A percentile compares a stretch with the other conserved stretches of the same genome.
Conservation (phyloP, 1,140 invertebrate species). For the Drosophila oshimai region DNA sequence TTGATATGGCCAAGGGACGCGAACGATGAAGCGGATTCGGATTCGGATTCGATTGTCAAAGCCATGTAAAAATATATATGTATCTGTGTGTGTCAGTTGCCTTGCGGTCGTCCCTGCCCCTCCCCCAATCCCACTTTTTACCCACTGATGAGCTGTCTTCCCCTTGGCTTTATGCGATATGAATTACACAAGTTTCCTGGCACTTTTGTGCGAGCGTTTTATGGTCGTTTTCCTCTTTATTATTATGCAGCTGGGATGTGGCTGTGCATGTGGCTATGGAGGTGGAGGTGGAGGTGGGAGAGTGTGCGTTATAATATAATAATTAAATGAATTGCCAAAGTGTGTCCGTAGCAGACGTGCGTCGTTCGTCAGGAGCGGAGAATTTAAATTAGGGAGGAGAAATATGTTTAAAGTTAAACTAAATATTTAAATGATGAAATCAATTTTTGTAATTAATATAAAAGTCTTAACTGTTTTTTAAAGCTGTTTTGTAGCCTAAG, state of each 20-base stretch:
- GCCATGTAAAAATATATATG: constrained; percentile 51
- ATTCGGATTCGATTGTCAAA: constrained; percentile 74
- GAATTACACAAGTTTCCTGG: constrained; percentile 79
- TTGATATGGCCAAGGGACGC: constrained; percentile 63
- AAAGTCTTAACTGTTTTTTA: no score
- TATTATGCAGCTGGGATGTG: constrained; percentile 52
- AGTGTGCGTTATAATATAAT: constrained; percentile 71
- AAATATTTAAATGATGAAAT: no score
- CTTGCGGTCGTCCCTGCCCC: constrained; percentile 39
- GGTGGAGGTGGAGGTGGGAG: not conserved
- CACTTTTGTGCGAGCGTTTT: constrained; percentile 62
- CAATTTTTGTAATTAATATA: no score
- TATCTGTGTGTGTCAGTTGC: constrained; percentile 42
- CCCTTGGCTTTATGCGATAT: constrained; percentile 65
- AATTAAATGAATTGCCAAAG: constrained; percentile 80
- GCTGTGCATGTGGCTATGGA: constrained; percentile 1
- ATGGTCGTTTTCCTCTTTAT: constrained; percentile 77
- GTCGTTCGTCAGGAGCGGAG: constrained; percentile 47
- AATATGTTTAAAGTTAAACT: no score
- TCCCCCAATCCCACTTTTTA: not conserved
- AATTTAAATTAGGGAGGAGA: constrained; percentile 32
- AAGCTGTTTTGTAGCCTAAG: no score
- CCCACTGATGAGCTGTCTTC: constrained; percentile 23
- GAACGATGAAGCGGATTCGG: constrained; percentile 48
- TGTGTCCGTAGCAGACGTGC: constrained; percentile 72